Evolutionary conservation across 2,888 invertebrate genomes (phyloP), one percentile per base, ranked within the genome.

Genomic region (Aproaerema taeniolella): DNA sequence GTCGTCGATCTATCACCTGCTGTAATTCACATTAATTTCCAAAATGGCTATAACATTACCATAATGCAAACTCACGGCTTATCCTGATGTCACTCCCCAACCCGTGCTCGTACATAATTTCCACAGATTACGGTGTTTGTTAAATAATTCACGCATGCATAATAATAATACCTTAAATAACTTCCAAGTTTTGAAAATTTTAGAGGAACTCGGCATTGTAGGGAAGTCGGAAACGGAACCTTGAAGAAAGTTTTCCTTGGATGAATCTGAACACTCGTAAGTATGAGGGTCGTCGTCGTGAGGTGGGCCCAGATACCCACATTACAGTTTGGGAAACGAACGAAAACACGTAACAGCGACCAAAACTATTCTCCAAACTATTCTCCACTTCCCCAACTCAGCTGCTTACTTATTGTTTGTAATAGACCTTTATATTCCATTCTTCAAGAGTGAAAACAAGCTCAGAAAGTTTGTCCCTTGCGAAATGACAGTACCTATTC

Each of bases 21-120:
- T 28, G 41, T 44, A 39, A 20, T 32, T 31, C 37, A 26, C 20
- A 33, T 29, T 36, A 26, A 28, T 36, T 37, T 17, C 14, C 15
- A 14, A 14, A 24, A 14, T 12, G 26, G 33, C 31, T 16, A 30
- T 45, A 48, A 47, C 42, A 44, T 51, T 49, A 46, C 45, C 48
- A 39, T 55, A 49, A 52, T 39, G 45, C 45, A 52, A 53, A 48
- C 48, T 47, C 41, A 43, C 46, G 50, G 46, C 47, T 58, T 52
- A 53, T 51, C 53, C 50, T 41, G 50, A 53, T 46, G 52, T 58
- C 52, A 55, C 46, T 45, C 46, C 17, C 38, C 25, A 34, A 47
- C 43, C 42, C 61, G 53, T 61, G 58, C 48, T 48, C 41, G 38
- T 34, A 56, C 53, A 63, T 61, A 55, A 63, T 53, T 58, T 49